Conservation (phyloP, 2,113 vertebrate genomes). For the Chionomys nivalis region DNA sequence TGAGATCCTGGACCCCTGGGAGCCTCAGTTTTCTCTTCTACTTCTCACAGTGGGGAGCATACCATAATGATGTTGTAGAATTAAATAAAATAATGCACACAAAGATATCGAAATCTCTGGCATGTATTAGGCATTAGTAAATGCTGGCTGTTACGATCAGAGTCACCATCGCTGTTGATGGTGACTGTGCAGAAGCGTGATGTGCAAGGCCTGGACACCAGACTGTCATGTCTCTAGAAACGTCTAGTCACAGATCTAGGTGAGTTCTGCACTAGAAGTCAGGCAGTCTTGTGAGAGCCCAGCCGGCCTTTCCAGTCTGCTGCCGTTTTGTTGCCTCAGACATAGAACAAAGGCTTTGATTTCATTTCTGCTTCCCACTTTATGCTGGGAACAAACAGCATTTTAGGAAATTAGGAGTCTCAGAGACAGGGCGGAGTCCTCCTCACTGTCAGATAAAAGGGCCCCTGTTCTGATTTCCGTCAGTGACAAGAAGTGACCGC, state of each 20-base stretch:
- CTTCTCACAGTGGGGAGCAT: background rate
- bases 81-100: background rate
- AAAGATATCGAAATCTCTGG: background rate
- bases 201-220: background rate
- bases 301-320: background rate
- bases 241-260: background rate
- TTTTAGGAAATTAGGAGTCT: slow-evolving; percentile 56
- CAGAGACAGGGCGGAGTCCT: slow-evolving; percentile 37
- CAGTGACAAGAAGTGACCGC: slow-evolving; percentile 34
- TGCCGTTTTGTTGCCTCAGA: slow-evolving; percentile 1
- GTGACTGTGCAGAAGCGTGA: background rate
- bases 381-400: slow-evolving; percentile 56
- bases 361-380: slow-evolving; percentile 45
- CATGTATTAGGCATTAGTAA: background rate
- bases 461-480: slow-evolving; percentile 65
- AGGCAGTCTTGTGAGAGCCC: background rate
- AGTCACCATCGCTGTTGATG: background rate
- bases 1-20: slow-evolving; percentile 20
- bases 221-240: background rate
- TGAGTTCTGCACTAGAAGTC: background rate
- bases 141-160: background rate
- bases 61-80: background rate
- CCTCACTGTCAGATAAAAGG: slow-evolving; percentile 67
- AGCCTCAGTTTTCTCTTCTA: slow-evolving; percentile 7
- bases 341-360: slow-evolving; percentile 16